Base-by-base conservation (phyloP, 2,888 invertebrate species). In the Agonopterix heracliana region DNA sequence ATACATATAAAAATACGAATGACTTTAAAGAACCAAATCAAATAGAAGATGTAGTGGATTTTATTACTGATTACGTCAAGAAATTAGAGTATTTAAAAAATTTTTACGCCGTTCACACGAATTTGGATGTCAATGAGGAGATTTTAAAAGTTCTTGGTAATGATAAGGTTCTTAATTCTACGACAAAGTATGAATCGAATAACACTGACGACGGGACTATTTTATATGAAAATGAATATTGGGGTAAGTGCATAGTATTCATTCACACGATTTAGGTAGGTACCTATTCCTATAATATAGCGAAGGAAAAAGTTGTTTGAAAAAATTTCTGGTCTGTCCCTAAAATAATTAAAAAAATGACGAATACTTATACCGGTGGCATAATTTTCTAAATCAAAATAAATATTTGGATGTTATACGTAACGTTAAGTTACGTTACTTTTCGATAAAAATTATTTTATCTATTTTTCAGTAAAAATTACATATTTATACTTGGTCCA, bases 231-330 rank as follows among this genome's bases (percentile, higher is more conserved):
- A 64, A 55, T 53, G 78, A 76, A 41, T 75, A 71, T 61, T 84
- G 81, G 81, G 59, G 82, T 83, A 58, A 73, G 71, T 38, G n/a
- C n/a, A 38, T n/a, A n/a, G 38, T 38, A 9, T 38, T 26, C 26
- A 26, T 26, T 26, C 26, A 7, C 26, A 7, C 3, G 5, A 7
- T 26, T 26, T 5, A 7, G n/a, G n/a, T n/a, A n/a, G n/a, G n/a
- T n/a, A n/a, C n/a, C n/a, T n/a, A n/a, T n/a, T n/a, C n/a, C n/a
- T n/a, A n/a, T n/a, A n/a, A n/a, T n/a, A 26, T 26, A 26, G 26
- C 26, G 26, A 5, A 3, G 26, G 26, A 26, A 26, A 26, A 26
- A 7, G 26, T 26, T 5, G 5, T 26, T 26, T 26, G 1, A 5
- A 0, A 5, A 26, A 26, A 26, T 5, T 26, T 1, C 5, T 5